Conservation (phyloP, 2,797 vertebrate genomes). For the Myotis vivesi region DNA sequence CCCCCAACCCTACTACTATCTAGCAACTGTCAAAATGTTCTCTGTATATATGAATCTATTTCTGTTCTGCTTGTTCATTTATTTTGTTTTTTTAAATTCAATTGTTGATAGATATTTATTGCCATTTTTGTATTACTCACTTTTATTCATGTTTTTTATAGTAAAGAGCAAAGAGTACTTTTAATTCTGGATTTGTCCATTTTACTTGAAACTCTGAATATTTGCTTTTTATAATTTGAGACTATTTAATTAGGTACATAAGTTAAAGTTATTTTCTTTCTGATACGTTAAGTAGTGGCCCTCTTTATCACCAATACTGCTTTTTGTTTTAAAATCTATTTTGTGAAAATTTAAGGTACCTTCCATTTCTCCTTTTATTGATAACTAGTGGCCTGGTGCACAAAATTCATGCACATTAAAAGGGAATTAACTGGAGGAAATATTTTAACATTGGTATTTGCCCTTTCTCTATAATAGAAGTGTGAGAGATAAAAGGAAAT, state of each 20-base stretch:
- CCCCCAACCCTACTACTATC: neutral
- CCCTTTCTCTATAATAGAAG: too few species aligned
- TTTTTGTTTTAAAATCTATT: slow-evolving; percentile 29
- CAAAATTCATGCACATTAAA: too few species aligned
- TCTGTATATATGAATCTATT: neutral
- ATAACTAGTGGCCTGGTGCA: neutral
- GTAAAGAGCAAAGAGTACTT: neutral
- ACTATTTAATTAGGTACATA: slow-evolving; percentile 8
- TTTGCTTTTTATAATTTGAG: slow-evolving; percentile 10
- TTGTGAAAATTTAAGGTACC: neutral
- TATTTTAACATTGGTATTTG: too few species aligned
- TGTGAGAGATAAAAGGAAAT: too few species aligned
- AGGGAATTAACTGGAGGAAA: too few species aligned
- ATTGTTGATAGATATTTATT: neutral
- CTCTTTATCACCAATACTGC: neutral
- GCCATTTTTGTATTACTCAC: neutral
- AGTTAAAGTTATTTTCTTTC: slow-evolving; percentile 7
- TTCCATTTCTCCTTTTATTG: neutral
- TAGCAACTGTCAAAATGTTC: neutral
- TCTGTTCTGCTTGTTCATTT: neutral
- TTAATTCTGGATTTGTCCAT: slow-evolving; percentile 10
- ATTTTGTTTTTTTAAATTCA: neutral
- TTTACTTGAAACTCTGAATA: slow-evolving; percentile 21
- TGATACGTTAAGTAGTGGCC: neutral
- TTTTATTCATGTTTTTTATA: slow-evolving; percentile 11